Base-by-base conservation (phyloP, 2,113 vertebrate species). In the Zosterops hypoxanthus region DNA sequence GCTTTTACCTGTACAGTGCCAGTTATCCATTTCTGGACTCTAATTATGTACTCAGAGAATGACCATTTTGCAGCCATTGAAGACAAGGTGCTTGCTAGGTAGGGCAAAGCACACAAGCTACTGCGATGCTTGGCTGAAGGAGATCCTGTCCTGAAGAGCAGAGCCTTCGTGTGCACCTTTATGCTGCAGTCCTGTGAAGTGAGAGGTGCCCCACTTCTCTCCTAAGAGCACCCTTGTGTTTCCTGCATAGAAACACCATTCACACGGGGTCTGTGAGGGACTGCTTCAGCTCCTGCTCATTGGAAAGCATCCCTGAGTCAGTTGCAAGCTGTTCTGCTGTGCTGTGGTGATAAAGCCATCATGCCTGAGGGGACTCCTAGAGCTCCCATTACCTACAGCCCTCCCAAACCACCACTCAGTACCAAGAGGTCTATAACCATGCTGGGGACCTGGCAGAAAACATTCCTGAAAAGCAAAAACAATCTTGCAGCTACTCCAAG, bases 211-310 rank as follows among this genome's bases (percentile, higher is more conserved):
- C 77, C 6, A 19, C 11, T 39, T 34, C 63, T 31, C 44, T 80
- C 24, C 18, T 18, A 23, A 46, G 24, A 84, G 31, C 4, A 25
- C 33, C 22, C 33, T 12, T 33, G 33, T 20, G 19, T 15, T 73
- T 83, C 55, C 42, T 86, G 59, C 71, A 82, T 20, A 72, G 42
- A 52, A 77, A 9, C 8, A 65, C 31, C 36, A 22, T 24, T 56
- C 4, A 3, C 26, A 11, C 5, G 4, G 53, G 21, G 53, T 34
- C 14, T 59, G 57, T 0, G 0, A 64, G 33, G 20, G 7, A 22
- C 23, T 42, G 28, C 52, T 66, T 55, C 36, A 71, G 47, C 9
- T 82, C 64, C 18, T 10, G 10, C 3, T 14, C 41, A 46, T 24
- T 2, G 64, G 59, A 69, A 90, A 90, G 47, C 61, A 70, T 9